Conservation (phyloP, 2,797 vertebrate genomes). For the Gymnoscopelus braueri region DNA sequence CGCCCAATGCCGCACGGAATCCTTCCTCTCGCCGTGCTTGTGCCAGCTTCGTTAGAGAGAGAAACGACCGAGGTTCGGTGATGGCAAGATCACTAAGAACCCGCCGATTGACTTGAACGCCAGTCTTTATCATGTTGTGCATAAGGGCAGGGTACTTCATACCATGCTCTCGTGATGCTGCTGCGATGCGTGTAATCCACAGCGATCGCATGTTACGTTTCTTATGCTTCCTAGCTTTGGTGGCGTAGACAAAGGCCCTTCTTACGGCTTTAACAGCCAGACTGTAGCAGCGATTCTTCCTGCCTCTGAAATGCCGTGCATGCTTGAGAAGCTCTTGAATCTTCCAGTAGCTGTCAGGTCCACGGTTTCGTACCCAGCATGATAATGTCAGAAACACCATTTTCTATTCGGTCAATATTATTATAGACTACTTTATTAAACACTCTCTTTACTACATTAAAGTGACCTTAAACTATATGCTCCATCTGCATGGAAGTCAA, state of each 20-base stretch:
- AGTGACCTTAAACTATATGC: too few species aligned
- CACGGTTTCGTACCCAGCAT: slow-evolving; percentile 85
- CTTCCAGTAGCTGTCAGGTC: slow-evolving; percentile 91
- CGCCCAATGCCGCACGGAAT: slow-evolving; percentile 86
- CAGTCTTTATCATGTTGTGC: slow-evolving; percentile 86
- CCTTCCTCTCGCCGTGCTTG: slow-evolving; percentile 88
- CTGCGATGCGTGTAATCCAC: slow-evolving; percentile 92
- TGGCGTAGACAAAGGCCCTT: slow-evolving; percentile 90
- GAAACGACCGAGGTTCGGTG: slow-evolving; percentile 93
- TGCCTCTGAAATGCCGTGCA: slow-evolving; percentile 94
- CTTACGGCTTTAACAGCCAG: slow-evolving; percentile 86
- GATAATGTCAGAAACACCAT: slow-evolving; percentile 90
- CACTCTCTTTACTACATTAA: too few species aligned
- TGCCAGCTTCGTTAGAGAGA: slow-evolving; percentile 87
- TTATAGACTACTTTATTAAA: too few species aligned
- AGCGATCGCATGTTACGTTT: slow-evolving; percentile 86
- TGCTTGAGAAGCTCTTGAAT: slow-evolving; percentile 90
- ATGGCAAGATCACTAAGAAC: slow-evolving; percentile 88
- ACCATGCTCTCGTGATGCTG: slow-evolving; percentile 90
- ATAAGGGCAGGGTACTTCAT: slow-evolving; percentile 89
- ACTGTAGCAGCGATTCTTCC: slow-evolving; percentile 92
- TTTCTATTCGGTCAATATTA: background rate
- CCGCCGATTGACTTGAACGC: slow-evolving; percentile 87
- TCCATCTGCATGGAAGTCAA: too few species aligned
- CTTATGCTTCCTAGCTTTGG: slow-evolving; percentile 83